A percentile compares a stretch with the other conserved stretches of the same genome.
phyloP scores from a whole-genome alignment of 2,113 vertebrate species.

The Daboia siamensis region DNA sequence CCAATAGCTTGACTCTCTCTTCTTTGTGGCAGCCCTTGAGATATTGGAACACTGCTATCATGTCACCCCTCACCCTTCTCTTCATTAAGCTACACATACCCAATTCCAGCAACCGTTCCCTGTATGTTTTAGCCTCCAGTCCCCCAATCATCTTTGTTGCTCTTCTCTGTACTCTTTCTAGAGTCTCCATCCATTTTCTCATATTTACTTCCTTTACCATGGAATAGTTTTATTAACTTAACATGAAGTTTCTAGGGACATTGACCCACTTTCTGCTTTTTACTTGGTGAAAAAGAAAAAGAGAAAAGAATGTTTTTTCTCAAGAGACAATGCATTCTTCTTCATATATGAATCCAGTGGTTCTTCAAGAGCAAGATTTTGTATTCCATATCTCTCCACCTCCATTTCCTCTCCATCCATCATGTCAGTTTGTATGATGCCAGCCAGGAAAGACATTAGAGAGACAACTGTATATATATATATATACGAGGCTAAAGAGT shows the following conservation, averaged over 20 bases:
- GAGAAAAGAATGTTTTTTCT: not conserved
- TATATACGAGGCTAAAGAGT: not conserved
- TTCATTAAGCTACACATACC: too few species aligned
- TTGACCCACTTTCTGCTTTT: slow-evolving; percentile 28
- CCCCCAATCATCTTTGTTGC: too few species aligned
- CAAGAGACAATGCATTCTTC: not conserved
- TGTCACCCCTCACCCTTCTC: too few species aligned
- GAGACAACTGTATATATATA: not conserved
- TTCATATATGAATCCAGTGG: not conserved
- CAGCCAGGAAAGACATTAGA: not conserved
- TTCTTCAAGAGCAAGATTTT: slow-evolving; percentile 4
- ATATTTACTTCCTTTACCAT: too few species aligned
- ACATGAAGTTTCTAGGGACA: not conserved
- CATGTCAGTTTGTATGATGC: not conserved
- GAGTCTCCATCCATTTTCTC: not conserved
- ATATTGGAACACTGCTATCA: too few species aligned
- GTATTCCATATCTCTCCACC: not conserved
- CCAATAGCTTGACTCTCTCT: too few species aligned
- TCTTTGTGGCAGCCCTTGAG: too few species aligned
- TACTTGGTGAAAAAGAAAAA: not conserved
- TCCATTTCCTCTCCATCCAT: slow-evolving; percentile 2
- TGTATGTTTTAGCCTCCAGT: too few species aligned
- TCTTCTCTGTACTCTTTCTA: too few species aligned
- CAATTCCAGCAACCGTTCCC: too few species aligned
- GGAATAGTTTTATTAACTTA: slow-evolving; percentile 2